phyloP scores from a whole-genome alignment of 1,140 invertebrate genomes.

The Scaptomyza montana region DNA sequence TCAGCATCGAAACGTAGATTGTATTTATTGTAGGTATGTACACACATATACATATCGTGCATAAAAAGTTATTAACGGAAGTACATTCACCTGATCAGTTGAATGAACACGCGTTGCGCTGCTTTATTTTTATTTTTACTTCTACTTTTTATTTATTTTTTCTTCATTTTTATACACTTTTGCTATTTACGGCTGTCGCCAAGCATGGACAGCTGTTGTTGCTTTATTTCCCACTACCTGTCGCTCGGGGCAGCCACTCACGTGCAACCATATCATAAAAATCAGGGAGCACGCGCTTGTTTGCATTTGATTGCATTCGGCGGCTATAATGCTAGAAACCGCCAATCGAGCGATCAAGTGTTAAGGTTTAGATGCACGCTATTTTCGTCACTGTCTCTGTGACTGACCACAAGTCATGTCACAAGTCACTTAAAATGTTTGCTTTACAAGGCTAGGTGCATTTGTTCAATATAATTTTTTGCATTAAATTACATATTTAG shows the following conservation, averaged over 20 bases:
- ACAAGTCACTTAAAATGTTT: slow-evolving; percentile 1
- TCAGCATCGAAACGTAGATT: slow-evolving; percentile 23
- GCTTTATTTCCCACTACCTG: slow-evolving; percentile 14
- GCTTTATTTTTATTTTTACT: slow-evolving; percentile 46
- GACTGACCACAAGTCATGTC: slow-evolving; percentile 2
- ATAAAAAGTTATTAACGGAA: slow-evolving; percentile 70
- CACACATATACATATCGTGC: slow-evolving; percentile 6
- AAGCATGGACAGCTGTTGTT: slow-evolving; percentile 57
- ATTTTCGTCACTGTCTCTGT: not conserved
- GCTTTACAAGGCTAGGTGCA: not conserved
- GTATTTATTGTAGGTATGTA: slow-evolving; percentile 1
- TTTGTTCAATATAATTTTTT: not conserved
- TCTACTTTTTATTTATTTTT: slow-evolving; percentile 60
- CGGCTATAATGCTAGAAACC: slow-evolving; percentile 31
- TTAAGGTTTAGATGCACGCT: slow-evolving; percentile 11
- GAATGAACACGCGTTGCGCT: slow-evolving; percentile 69
- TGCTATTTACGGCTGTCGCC: slow-evolving; percentile 63
- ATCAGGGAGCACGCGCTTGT: slow-evolving; percentile 70
- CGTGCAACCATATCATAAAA: slow-evolving; percentile 66
- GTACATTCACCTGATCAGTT: slow-evolving; percentile 82
- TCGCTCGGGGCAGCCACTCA: slow-evolving; percentile 50
- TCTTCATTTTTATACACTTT: slow-evolving; percentile 46
- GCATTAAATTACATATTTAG: slow-evolving; percentile 1
- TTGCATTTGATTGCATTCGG: slow-evolving; percentile 75
- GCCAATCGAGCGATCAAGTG: slow-evolving; percentile 30